These are phyloP conservation scores for Ardeotis arabs DNA, from an alignment of 2,113 vertebrate species.

Conservation along the genomic window DNA sequence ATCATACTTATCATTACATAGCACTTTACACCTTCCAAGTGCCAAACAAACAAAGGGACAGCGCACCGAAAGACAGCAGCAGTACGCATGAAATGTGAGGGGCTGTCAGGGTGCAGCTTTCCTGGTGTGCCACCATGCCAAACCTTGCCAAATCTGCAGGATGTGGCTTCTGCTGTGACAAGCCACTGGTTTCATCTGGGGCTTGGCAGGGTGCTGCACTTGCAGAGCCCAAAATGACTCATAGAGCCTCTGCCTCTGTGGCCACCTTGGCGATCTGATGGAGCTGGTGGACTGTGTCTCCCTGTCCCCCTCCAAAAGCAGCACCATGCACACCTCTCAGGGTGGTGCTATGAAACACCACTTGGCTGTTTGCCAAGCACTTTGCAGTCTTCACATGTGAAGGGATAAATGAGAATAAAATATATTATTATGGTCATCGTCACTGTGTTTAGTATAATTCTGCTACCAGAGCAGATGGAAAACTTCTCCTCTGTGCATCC, in stretches of 20 bases:
- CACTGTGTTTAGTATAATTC: neutral
- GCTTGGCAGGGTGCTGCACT: accelerated
- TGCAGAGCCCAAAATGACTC: neutral
- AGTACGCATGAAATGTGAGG: neutral
- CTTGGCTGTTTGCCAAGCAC: neutral
- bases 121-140: accelerated
- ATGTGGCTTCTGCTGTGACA: neutral
- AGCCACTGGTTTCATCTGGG: accelerated
- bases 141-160: neutral
- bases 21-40: slow-evolving; percentile 18
- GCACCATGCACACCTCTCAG: neutral
- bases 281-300: neutral
- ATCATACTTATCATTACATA: slow-evolving; percentile 37
- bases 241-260: neutral
- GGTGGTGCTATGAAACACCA: neutral
- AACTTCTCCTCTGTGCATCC: slow-evolving; percentile 62
- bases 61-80: neutral
- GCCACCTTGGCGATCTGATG: accelerated
- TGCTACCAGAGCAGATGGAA: slow-evolving; percentile 58
- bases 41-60: slow-evolving; percentile 14
- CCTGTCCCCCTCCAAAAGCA: neutral
- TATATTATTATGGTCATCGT: neutral
- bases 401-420: slow-evolving; percentile 53
- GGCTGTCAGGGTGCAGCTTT: neutral
- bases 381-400: neutral